These are phyloP conservation scores for Phalera bucephala DNA, from an alignment of 2,888 invertebrate genomes.

Conservation along the genomic window DNA sequence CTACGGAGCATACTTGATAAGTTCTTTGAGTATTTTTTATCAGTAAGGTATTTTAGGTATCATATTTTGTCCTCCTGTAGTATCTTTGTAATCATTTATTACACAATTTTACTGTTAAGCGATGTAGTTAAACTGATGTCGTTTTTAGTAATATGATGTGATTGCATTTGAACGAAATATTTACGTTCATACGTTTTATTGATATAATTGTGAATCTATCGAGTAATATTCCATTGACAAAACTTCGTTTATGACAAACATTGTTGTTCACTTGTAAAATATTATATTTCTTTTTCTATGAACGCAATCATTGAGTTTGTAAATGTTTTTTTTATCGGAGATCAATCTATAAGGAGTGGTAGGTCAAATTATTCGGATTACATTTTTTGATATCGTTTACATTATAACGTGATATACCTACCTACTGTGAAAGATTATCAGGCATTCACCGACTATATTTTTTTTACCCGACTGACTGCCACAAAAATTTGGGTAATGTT, in stretches of 20 bases:
- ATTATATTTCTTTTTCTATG: constrained; percentile 63
- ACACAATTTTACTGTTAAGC: constrained; percentile 29
- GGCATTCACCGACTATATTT: constrained; percentile 3
- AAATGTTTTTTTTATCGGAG: constrained; percentile 61
- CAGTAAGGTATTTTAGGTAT: background rate
- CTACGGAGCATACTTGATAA: constrained; percentile 12
- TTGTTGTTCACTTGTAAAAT: constrained; percentile 67
- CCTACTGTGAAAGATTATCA: background rate
- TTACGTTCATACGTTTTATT: no score
- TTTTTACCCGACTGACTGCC: no score
- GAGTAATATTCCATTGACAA: background rate
- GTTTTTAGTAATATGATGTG: background rate
- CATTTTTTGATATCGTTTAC: constrained; percentile 30
- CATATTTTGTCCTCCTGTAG: background rate
- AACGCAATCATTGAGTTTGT: constrained; percentile 77
- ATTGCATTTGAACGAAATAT: no score
- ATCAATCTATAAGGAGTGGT: constrained; percentile 51
- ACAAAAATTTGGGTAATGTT: no score
- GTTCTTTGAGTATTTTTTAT: background rate
- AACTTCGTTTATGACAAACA: constrained; percentile 34
- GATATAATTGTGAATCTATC: no score
- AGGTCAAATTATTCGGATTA: constrained; percentile 21
- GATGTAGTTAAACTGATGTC: constrained; percentile 19
- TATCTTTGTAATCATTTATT: constrained; percentile 15
- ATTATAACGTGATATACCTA: constrained; percentile 8